Conservation (phyloP, 2,113 vertebrate genomes). For the Cyanoderma ruficeps region DNA sequence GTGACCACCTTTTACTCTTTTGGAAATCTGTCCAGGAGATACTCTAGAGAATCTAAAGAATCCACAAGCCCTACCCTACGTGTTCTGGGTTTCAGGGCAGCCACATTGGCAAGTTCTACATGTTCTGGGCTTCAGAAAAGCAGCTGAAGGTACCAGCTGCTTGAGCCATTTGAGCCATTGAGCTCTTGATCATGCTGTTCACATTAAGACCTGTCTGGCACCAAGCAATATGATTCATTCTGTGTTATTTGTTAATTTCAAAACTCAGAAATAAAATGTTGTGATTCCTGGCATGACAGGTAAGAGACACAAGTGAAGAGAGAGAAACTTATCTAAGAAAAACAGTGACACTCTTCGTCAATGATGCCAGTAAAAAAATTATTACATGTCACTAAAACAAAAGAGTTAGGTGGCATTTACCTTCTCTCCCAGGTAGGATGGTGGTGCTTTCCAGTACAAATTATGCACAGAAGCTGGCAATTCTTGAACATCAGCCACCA, state of each 20-base stretch:
- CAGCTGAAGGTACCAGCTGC: not conserved
- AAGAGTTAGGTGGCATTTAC: conserved; percentile 66
- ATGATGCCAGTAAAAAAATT: not conserved
- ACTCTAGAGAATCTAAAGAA: not conserved
- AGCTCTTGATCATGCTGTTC: not conserved
- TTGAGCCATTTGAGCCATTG: not conserved
- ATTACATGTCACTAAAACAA: not conserved
- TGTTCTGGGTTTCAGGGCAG: not conserved
- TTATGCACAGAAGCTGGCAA: conserved; percentile 75
- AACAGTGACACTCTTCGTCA: not conserved
- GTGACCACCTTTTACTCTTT: not conserved
- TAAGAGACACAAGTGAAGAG: not conserved
- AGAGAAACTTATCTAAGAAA: not conserved
- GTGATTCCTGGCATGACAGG: not conserved
- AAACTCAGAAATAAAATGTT: not conserved
- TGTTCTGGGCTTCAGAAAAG: not conserved
- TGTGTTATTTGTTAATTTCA: not conserved
- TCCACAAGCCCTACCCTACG: rapidly evolving
- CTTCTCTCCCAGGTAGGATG: conserved; percentile 87
- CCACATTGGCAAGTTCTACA: rapidly evolving
- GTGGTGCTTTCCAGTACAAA: conserved; percentile 88
- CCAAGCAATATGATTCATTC: not conserved
- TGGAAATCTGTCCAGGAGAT: not conserved
- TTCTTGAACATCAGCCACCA: conserved; percentile 92
- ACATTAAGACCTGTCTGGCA: not conserved